Evolutionary conservation across 2,113 vertebrate species (phyloP), one percentile per base, ranked within the genome.

Genomic region (Dendrocopos noguchii): DNA sequence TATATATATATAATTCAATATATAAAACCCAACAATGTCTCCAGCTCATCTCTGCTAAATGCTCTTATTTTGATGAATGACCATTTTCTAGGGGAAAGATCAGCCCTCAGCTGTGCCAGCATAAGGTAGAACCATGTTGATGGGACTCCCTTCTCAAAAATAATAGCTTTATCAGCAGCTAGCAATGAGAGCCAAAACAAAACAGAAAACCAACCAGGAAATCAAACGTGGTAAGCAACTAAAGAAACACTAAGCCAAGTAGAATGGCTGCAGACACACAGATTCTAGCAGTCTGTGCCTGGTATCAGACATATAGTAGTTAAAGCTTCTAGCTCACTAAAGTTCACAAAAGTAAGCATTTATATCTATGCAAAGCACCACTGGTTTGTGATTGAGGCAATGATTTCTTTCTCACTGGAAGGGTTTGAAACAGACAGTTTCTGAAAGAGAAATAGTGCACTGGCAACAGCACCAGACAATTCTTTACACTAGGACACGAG

Each of bases 11-110:
- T n/a, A n/a, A n/a, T n/a, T n/a, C n/a, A n/a, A n/a, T n/a, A n/a
- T 46, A 8, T 42, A 21, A 50, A 56, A 82, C 14, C 0, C 21
- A 73, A 7, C 4, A 22, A 11, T 0, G 0, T 15, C 22, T 57
- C 55, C 87, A 72, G 56, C 2, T n/a, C 13, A 31, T 31, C 15
- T 84, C 59, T 6, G 1, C 17, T 70, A 73, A 75, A 60, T 73
- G 34, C 3, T 61, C 87, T 82, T 72, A 33, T 72, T 93, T 79
- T 68, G 50, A 75, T 36, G 79, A 93, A 76, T 27, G 1, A 24
- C 4, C 3, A 8, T 67, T 87, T 94, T 73, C 53, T 57, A 76
- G 46, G 10, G 34, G 18, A 91, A 88, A 59, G 29, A 6, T 53
- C 74, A 74, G 55, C 20, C 12, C 76, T 15, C 59, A 80, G n/a